These are phyloP conservation scores for Nineta flava DNA, from an alignment of 2,888 invertebrate species.

Conservation along the genomic window DNA sequence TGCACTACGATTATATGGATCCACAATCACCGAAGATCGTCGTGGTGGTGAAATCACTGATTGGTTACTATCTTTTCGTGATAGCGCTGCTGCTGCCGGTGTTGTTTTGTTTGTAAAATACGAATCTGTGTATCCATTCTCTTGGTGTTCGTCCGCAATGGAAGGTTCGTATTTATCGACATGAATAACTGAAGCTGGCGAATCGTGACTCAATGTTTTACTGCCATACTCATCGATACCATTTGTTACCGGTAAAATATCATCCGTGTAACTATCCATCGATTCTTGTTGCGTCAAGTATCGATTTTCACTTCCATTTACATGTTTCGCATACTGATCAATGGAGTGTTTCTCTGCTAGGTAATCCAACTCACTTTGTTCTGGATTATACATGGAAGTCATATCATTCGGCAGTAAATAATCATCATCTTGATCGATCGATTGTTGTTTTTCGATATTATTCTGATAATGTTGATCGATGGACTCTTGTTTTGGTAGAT, in stretches of 20 bases:
- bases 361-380: slow-evolving; percentile 9
- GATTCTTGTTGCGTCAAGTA: slow-evolving; percentile 27
- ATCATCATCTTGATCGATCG: neutral
- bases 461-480: slow-evolving; percentile 4
- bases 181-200: slow-evolving; percentile 31
- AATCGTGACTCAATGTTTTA: slow-evolving; percentile 26
- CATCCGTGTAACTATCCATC: slow-evolving; percentile 31
- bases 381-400: neutral
- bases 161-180: slow-evolving; percentile 22
- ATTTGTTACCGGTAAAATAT: slow-evolving; percentile 19
- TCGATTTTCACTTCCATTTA: slow-evolving; percentile 5
- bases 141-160: slow-evolving; percentile 17
- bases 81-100: slow-evolving; percentile 25
- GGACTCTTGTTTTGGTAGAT: slow-evolving; percentile 2
- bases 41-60: slow-evolving; percentile 25
- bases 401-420: neutral
- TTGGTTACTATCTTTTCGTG: slow-evolving; percentile 16
- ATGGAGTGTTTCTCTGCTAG: slow-evolving; percentile 12
- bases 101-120: slow-evolving; percentile 7
- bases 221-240: slow-evolving; percentile 18
- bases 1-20: slow-evolving; percentile 24
- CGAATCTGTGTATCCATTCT: slow-evolving; percentile 7
- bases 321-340: slow-evolving; percentile 8
- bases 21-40: slow-evolving; percentile 23
- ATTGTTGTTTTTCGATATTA: slow-evolving; percentile 25